Percentiles rank a stretch among this genome's conserved stretches.
phyloP scores from a whole-genome alignment of 2,113 vertebrate genomes.

The Oncorhynchus tshawytscha region DNA sequence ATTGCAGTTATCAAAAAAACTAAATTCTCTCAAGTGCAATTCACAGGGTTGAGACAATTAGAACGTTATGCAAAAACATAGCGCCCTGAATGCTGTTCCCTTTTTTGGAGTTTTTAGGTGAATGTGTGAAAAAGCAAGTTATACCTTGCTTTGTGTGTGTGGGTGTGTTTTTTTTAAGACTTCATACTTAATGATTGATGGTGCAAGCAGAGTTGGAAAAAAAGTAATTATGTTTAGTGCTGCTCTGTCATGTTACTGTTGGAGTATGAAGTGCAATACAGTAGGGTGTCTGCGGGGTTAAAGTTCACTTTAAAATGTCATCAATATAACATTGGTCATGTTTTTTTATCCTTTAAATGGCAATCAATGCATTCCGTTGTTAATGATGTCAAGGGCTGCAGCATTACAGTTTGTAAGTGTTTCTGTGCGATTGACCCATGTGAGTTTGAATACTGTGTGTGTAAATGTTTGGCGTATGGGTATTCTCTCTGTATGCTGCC shows the following conservation, averaged over 20 bases:
- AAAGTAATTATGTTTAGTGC: background rate
- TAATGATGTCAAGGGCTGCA: slow-evolving; percentile 27
- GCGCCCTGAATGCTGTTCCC: slow-evolving; percentile 24
- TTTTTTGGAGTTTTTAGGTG: slow-evolving; percentile 32
- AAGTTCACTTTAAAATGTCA: slow-evolving; percentile 22
- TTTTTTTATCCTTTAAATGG: slow-evolving; percentile 24
- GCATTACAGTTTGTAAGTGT: slow-evolving; percentile 7
- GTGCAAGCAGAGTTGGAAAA: background rate
- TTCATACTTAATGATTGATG: background rate
- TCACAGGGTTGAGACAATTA: slow-evolving; percentile 27
- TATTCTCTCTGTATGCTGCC: slow-evolving; percentile 26
- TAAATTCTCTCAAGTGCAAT: slow-evolving; percentile 14
- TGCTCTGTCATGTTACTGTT: slow-evolving; percentile 8
- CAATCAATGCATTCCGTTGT: slow-evolving; percentile 36
- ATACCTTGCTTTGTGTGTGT: background rate
- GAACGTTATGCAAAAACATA: slow-evolving; percentile 21
- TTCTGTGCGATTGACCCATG: slow-evolving; percentile 13
- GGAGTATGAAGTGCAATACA: slow-evolving; percentile 16
- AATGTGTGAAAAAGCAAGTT: background rate
- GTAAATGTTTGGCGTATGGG: slow-evolving; percentile 21
- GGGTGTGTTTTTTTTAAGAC: slow-evolving; percentile 1
- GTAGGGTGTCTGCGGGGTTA: slow-evolving; percentile 12
- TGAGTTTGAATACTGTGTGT: slow-evolving; percentile 19
- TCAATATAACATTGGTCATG: slow-evolving; percentile 24
- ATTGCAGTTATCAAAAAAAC: background rate